Evolutionary conservation across 1,140 invertebrate species (phyloP).

Genomic region (Ctenoplectra terminalis): DNA sequence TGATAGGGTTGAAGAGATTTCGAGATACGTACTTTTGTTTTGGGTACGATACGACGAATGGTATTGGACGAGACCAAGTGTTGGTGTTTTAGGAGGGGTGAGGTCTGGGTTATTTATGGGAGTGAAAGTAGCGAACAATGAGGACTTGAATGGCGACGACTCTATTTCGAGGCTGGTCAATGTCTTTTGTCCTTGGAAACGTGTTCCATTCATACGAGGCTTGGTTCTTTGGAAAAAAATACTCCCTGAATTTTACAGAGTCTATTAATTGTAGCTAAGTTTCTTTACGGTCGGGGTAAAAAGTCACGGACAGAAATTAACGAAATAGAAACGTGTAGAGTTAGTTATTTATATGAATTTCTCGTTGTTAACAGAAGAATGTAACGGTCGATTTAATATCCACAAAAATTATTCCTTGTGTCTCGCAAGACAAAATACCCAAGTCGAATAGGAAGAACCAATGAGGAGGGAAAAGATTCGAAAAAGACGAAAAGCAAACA

Average conservation of each 20-base stretch:
- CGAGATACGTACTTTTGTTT: constrained; percentile 6
- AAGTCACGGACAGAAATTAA: background rate
- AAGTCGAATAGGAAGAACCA: background rate
- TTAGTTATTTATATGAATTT: no score
- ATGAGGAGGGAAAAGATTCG: background rate
- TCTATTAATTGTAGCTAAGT: background rate
- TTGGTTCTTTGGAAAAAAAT: background rate
- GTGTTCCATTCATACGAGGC: background rate
- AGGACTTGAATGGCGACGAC: constrained; percentile 20
- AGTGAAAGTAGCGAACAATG: constrained; percentile 35
- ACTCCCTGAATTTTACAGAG: background rate
- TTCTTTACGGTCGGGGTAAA: background rate
- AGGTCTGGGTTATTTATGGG: constrained; percentile 19
- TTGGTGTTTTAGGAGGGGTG: background rate
- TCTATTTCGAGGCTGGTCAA: constrained; percentile 30
- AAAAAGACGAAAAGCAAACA: constrained; percentile 14
- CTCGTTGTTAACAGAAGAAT: no score
- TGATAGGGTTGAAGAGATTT: constrained; percentile 8
- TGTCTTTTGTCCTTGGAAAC: background rate
- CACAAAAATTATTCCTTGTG: no score
- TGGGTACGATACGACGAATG: background rate
- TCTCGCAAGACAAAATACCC: no score
- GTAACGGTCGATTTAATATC: no score
- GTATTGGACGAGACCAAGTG: background rate
- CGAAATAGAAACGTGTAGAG: no score